Conservation (phyloP, 2,113 vertebrate genomes). For the Gymnarchus niloticus region DNA sequence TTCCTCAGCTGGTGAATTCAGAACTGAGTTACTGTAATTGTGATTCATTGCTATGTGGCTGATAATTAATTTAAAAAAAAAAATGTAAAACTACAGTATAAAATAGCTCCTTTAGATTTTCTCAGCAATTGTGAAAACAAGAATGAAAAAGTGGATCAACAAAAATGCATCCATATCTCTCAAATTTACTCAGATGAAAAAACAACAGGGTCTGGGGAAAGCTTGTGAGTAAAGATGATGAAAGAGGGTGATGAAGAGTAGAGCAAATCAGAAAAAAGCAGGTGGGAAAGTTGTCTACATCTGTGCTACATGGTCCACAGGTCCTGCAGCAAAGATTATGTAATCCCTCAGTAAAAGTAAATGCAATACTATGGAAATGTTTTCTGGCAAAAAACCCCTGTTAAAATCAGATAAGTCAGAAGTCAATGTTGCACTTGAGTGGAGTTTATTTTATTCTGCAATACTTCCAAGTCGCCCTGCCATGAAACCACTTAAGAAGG, state of each 20-base stretch:
- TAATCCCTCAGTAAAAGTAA: slow-evolving; percentile 5
- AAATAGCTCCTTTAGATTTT: neutral
- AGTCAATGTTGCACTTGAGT: neutral
- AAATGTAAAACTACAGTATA: neutral
- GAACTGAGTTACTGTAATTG: neutral
- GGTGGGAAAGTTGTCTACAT: neutral
- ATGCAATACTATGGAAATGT: neutral
- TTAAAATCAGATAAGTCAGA: neutral
- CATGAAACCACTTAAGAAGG: neutral
- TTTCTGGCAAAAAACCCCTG: neutral
- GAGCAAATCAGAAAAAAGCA: neutral
- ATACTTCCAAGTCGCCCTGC: neutral
- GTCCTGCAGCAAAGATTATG: neutral
- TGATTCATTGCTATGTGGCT: neutral
- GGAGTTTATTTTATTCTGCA: neutral
- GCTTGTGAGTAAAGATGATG: too few relatives aligned
- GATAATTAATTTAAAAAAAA: too few relatives aligned
- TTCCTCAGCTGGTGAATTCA: neutral
- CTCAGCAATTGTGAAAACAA: neutral
- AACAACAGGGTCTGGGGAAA: neutral
- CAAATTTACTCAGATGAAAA: neutral
- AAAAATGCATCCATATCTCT: neutral
- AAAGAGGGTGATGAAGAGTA: neutral
- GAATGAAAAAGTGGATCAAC: neutral
- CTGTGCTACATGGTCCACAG: neutral